Conservation (phyloP, 2,888 invertebrate genomes). For the Zaprionus lineosus region DNA sequence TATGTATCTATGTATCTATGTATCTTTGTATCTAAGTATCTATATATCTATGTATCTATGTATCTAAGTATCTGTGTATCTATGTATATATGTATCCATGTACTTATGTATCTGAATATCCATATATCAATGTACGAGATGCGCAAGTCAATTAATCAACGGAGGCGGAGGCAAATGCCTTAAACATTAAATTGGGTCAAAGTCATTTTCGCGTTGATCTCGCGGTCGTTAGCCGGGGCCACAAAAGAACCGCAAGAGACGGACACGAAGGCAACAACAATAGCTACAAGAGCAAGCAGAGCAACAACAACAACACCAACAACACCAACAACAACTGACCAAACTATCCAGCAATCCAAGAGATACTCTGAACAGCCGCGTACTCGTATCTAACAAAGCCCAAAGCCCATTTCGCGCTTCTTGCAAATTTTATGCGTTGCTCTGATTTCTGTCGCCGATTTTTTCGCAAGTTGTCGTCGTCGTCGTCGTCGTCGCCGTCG, state of each 20-base stretch:
- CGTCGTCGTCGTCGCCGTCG: slow-evolving; percentile 16
- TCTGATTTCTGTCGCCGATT: slow-evolving; percentile 67
- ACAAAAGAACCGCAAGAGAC: slow-evolving; percentile 14
- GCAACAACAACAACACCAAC: not conserved
- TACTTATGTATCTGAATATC: slow-evolving; percentile 29
- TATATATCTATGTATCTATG: too few species aligned
- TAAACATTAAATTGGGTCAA: slow-evolving; percentile 73
- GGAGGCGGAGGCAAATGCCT: slow-evolving; percentile 46
- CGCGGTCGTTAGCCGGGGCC: slow-evolving; percentile 57
- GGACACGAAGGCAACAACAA: slow-evolving; percentile 11
- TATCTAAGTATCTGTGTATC: too few species aligned
- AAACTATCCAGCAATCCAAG: slow-evolving; percentile 4
- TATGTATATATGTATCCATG: too few species aligned
- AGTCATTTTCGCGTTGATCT: slow-evolving; percentile 50
- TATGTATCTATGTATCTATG: slow-evolving; percentile 12
- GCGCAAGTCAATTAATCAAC: slow-evolving; percentile 73
- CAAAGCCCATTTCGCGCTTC: slow-evolving; percentile 49
- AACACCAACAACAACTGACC: not conserved
- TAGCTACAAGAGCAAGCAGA: not conserved
- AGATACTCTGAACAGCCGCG: slow-evolving; percentile 34
- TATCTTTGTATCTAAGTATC: slow-evolving; percentile 41
- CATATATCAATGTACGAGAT: too few species aligned
- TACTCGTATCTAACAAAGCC: slow-evolving; percentile 47
- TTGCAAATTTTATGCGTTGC: slow-evolving; percentile 63
- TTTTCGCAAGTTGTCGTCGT: slow-evolving; percentile 50